Evolutionary conservation across 1,140 invertebrate species (phyloP).

Genomic region (Magallana gigas): DNA sequence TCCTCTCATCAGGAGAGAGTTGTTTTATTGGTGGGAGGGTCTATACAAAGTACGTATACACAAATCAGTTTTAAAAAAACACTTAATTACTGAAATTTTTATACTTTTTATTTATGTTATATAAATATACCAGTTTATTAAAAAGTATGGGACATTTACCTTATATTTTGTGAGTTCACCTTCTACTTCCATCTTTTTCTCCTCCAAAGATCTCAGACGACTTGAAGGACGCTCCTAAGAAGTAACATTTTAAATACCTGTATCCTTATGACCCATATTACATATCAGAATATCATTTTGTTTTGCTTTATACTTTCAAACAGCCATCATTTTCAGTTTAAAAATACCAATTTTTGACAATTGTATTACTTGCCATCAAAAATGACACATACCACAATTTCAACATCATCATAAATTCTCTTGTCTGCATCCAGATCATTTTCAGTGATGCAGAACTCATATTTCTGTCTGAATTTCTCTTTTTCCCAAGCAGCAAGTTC

Average conservation of each 20-base stretch:
- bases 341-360: too few relatives aligned
- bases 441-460: slow-evolving; percentile 79
- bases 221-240: slow-evolving; percentile 56
- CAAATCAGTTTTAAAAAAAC: not conserved
- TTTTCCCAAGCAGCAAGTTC: slow-evolving; percentile 75
- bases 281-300: too few relatives aligned
- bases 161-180: slow-evolving; percentile 69
- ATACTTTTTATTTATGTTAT: too few relatives aligned
- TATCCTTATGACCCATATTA: too few relatives aligned
- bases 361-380: too few relatives aligned
- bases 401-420: slow-evolving; percentile 61
- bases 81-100: not conserved
- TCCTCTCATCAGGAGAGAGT: slow-evolving; percentile 71
- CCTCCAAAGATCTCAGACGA: slow-evolving; percentile 54
- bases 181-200: slow-evolving; percentile 50
- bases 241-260: not conserved
- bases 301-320: too few relatives aligned
- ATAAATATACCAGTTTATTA: not conserved
- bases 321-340: too few relatives aligned
- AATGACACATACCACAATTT: slow-evolving; percentile 60
- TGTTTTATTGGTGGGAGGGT: slow-evolving; percentile 77
- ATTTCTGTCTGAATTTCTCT: slow-evolving; percentile 74
- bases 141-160: slow-evolving; percentile 47
- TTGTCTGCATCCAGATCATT: slow-evolving; percentile 76
- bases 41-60: slow-evolving; percentile 50